phyloP scores from a whole-genome alignment of 2,888 invertebrate genomes.

The Alitta virens region DNA sequence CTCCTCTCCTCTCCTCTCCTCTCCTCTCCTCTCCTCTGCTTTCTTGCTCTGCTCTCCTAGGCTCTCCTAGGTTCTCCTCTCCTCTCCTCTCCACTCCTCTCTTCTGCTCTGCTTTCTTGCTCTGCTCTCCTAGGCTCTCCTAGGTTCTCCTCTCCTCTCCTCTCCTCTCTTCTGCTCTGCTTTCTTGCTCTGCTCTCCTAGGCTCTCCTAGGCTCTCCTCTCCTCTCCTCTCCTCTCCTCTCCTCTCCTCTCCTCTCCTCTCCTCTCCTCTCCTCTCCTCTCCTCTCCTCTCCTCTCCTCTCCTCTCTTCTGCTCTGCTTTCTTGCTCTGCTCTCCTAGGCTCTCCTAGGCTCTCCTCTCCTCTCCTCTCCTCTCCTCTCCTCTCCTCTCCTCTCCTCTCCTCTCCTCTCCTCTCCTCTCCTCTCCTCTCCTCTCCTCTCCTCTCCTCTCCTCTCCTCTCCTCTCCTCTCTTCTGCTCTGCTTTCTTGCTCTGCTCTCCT shows the following conservation, averaged over 20 bases:
- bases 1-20: background rate
- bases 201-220: no score
- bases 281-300: background rate
- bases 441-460: no score
- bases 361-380: background rate
- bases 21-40: background rate
- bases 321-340: no score
- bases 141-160: no score
- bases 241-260: background rate
- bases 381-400: background rate
- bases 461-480: no score
- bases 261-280: background rate
- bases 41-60: background rate
- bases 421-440: background rate
- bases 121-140: no score
- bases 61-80: no score
- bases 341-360: no score
- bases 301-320: background rate
- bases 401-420: background rate
- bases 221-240: background rate
- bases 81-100: background rate
- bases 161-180: background rate
- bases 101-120: no score
- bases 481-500: no score
- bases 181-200: no score